phyloP scores from a whole-genome alignment of 2,888 invertebrate genomes.

The Polymixis lichenea region DNA sequence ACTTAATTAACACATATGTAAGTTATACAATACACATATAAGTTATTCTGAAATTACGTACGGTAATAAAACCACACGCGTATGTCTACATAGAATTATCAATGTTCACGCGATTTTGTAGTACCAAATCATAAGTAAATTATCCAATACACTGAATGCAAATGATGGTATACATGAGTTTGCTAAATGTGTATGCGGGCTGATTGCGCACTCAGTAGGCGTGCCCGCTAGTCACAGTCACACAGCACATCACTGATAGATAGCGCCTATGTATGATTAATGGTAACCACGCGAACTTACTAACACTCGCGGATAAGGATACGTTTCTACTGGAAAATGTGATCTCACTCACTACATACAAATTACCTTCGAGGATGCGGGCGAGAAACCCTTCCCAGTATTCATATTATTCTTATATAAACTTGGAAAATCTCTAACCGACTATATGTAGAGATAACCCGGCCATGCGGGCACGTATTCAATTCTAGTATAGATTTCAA shows the following conservation, averaged over 20 bases:
- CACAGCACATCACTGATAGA: slow-evolving; percentile 70
- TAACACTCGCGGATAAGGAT: slow-evolving; percentile 73
- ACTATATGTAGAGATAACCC: slow-evolving; percentile 47
- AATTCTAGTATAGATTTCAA: slow-evolving; percentile 49
- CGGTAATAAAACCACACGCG: slow-evolving; percentile 20
- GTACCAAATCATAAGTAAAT: slow-evolving; percentile 53
- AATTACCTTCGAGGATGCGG: slow-evolving; percentile 77
- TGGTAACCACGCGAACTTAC: slow-evolving; percentile 77
- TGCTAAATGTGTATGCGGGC: slow-evolving; percentile 69
- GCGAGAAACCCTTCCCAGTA: slow-evolving; percentile 71
- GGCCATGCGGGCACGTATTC: slow-evolving; percentile 49
- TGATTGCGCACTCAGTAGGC: slow-evolving; percentile 71
- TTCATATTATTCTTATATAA: slow-evolving; percentile 71
- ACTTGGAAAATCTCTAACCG: slow-evolving; percentile 59
- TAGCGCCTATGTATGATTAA: slow-evolving; percentile 85
- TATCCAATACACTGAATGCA: slow-evolving; percentile 55
- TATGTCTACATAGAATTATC: slow-evolving; percentile 26
- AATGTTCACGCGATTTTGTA: slow-evolving; percentile 33
- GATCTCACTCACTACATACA: slow-evolving; percentile 78
- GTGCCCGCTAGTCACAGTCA: slow-evolving; percentile 54
- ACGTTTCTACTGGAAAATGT: slow-evolving; percentile 69
- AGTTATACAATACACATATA: too few species aligned
- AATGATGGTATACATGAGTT: slow-evolving; percentile 67
- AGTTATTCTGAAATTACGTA: slow-evolving; percentile 19
- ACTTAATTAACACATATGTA: slow-evolving; percentile 26